A percentile compares a stretch with the other conserved stretches of the same genome.
These are phyloP conservation scores for Choreutis nemorana DNA, from an alignment of 2,888 invertebrate species.

Conservation along the genomic window DNA sequence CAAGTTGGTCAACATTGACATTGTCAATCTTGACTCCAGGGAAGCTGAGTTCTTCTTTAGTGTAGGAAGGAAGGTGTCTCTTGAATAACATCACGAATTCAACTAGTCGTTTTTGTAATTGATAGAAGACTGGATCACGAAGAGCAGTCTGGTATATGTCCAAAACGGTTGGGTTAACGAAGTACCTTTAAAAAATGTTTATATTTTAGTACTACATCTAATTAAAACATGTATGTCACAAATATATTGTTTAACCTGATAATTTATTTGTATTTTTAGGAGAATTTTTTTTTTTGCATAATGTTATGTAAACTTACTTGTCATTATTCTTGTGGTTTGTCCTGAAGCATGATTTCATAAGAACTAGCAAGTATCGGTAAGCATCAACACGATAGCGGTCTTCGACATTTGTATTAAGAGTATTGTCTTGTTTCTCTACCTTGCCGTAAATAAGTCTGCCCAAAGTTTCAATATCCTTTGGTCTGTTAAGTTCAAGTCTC, in stretches of 20 bases:
- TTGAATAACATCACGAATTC: slow-evolving; percentile 68
- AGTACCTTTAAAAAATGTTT: slow-evolving; percentile 45
- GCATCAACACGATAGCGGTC: slow-evolving; percentile 36
- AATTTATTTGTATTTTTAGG: no score
- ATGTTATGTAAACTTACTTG: no score
- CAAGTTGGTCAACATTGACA: slow-evolving; percentile 69
- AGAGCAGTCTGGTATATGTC: slow-evolving; percentile 71
- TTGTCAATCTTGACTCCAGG: slow-evolving; percentile 71
- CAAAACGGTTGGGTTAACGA: slow-evolving; percentile 64
- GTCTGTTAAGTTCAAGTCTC: slow-evolving; percentile 36
- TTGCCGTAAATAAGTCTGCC: slow-evolving; percentile 60
- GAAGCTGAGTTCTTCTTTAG: slow-evolving; percentile 66
- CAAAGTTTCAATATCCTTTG: slow-evolving; percentile 60
- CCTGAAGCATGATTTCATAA: slow-evolving; percentile 58
- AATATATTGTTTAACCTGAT: no score
- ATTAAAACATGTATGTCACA: no score
- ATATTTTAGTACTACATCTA: no score
- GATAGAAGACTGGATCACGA: slow-evolving; percentile 78
- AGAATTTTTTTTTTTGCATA: no score
- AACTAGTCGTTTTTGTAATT: slow-evolving; percentile 69
- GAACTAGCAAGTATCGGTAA: slow-evolving; percentile 67
- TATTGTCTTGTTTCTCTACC: slow-evolving; percentile 49
- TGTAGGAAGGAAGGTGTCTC: slow-evolving; percentile 67
- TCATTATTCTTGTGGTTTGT: slow-evolving; percentile 35
- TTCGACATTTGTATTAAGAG: no score